Conservation (phyloP, 1,140 invertebrate genomes). For the Drosophila jambulina region DNA sequence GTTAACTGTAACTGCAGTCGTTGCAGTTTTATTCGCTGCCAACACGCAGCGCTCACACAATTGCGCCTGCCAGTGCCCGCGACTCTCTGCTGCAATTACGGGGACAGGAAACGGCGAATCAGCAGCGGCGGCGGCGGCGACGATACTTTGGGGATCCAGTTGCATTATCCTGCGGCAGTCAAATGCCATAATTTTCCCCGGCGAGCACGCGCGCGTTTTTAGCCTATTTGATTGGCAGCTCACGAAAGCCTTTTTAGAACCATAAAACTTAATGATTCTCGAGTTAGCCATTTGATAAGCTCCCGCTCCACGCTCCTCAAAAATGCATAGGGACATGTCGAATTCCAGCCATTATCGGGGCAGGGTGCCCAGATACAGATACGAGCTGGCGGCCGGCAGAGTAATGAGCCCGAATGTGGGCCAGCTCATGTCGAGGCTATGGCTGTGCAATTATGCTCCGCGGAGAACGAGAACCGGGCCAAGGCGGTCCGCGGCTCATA, state of each 20-base stretch:
- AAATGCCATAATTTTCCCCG: conserved; percentile 58
- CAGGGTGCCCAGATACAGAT: conserved; percentile 32
- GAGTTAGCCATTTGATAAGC: conserved; percentile 62
- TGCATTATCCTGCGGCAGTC: conserved; percentile 70
- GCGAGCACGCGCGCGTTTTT: conserved; percentile 46
- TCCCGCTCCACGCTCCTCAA: background rate
- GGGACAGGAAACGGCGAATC: conserved; percentile 75
- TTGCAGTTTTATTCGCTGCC: conserved; percentile 73
- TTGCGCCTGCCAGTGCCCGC: background rate
- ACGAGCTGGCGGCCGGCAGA: conserved; percentile 10
- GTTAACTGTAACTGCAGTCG: conserved; percentile 74
- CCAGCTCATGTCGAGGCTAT: conserved; percentile 37
- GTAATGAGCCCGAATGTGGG: conserved; percentile 50
- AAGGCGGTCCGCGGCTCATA: conserved; percentile 37
- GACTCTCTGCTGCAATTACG: conserved; percentile 54
- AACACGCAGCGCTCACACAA: conserved; percentile 65
- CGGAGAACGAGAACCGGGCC: conserved; percentile 47
- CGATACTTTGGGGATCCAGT: conserved; percentile 28
- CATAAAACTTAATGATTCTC: conserved; percentile 76
- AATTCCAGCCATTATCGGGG: conserved; percentile 48
- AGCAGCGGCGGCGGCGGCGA: conserved; percentile 46
- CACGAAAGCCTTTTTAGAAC: conserved; percentile 29
- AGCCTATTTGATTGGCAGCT: conserved; percentile 57
- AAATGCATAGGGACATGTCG: conserved; percentile 47
- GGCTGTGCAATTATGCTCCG: conserved; percentile 36